Evolutionary conservation across 2,888 invertebrate species (phyloP), one percentile per base, ranked within the genome.

Genomic region (Cactoblastis cactorum): DNA sequence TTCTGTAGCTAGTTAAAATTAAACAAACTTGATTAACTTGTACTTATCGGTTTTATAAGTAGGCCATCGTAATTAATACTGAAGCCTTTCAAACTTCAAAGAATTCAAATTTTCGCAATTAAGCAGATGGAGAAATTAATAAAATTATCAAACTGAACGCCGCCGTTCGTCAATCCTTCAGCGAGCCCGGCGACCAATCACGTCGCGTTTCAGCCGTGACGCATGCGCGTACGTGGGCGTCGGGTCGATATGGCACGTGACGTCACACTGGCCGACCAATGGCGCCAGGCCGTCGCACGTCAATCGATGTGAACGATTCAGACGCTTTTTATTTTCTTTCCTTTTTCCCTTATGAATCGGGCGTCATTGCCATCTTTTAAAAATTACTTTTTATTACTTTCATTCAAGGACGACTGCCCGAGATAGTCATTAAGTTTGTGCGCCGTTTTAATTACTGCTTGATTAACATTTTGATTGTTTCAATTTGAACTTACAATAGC

Each of bases 171-270:
- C 67, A 72, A 69, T 71, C 68, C 66, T 64, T 63, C 69, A 65
- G 65, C 63, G 58, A 49, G 52, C 57, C 53, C 50, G 57, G 55
- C 56, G 62, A 58, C 86, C 83, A 86, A 83, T 86, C 68, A 66
- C 67, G 67, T 67, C 56, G 53, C 59, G 73, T 54, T 61, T 53
- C 45, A 45, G 19, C 15, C 47, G 54, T 60, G 67, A 65, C 87
- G 87, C 87, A 85, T 85, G 87, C 87, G 87, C 77, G 79, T 53
- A 61, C 72, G 83, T 82, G 77, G 84, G 85, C 79, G 84, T 62
- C 62, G 71, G 84, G 77, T 86, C 87, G 86, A 87, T 86, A 84
- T 58, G 49, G 61, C 59, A 45, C 56, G 82, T 84, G 86, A 87
- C 86, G 87, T 85, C 84, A 84, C 83, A 54, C 50, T 50, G 57